Evolutionary conservation across 2,797 vertebrate genomes (phyloP), one percentile per base, ranked within the genome.

Genomic region (Halcyon badia): DNA sequence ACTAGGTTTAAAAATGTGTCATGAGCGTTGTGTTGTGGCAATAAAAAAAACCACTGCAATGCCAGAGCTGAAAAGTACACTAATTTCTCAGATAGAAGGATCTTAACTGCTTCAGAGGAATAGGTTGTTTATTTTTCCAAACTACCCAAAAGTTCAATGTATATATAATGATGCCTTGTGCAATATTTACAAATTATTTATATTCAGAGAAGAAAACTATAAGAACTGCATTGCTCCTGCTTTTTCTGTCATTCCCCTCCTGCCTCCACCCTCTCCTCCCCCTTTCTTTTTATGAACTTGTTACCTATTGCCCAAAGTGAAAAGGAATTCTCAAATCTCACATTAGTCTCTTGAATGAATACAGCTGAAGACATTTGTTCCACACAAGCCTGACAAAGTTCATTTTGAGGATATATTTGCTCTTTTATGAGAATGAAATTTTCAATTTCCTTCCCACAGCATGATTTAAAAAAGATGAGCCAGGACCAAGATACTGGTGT

Each of bases 401-500:
- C 10, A 79, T 31, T 62, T 84, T 31, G 72, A 86, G 14, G 71
- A 87, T 11, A 49, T 71, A 3, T n/a, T 83, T 93, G 37, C 14
- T 73, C 18, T 44, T 86, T 33, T 20, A 51, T 1, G 2, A 78
- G 39, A 90, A 75, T 26, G 2, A 82, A 83, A 87, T 66, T 68
- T 26, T 31, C 12, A 60, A 20, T 3, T 0, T 46, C 82, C 91
- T 79, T 61, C 0, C n/a, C 33, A 60, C 31, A 60, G 66, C 35
- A 49, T 58, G 84, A 94, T 96, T 97, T 96, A 91, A 98, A 97
- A 96, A 76, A 97, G 96, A 96, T 49, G 72, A 97, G 83, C 66
- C 71, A 70, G 69, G 54, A 77, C 65, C 5, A 24, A 87, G 17
- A 44, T 71, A 51, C 14, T 18, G 65, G 48, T 48, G 60, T 42